Percentiles rank a stretch among this genome's conserved stretches.
Evolutionary conservation across 2,113 vertebrate species (phyloP).

Genomic region (Sialia sialis): DNA sequence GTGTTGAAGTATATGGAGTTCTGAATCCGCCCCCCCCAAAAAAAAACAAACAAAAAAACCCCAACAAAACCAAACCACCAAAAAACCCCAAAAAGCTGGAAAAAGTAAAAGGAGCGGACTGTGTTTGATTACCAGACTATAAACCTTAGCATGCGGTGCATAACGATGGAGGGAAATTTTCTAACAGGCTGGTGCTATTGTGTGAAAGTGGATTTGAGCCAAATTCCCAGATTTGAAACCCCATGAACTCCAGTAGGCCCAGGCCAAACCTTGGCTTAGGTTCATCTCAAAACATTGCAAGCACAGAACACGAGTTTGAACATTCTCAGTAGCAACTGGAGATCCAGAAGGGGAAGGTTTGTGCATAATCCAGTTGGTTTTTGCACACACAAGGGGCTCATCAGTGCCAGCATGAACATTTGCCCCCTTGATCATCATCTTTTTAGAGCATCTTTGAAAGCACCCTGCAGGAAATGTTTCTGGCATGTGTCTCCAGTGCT

Average conservation of each 20-base stretch:
- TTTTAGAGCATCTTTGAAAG: not conserved
- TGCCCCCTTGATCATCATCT: not conserved
- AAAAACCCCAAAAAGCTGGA: not conserved
- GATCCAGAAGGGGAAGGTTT: not conserved
- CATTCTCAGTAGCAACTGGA: not conserved
- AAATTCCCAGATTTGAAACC: constrained; percentile 14
- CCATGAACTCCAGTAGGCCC: not conserved
- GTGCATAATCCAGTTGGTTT: fast-evolving
- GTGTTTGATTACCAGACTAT: constrained; percentile 22
- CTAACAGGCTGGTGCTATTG: not conserved
- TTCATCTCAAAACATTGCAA: not conserved
- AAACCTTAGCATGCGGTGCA: not conserved
- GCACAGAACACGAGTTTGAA: not conserved
- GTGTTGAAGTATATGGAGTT: not conserved
- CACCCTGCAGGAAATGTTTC: not conserved
- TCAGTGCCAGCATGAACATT: not conserved
- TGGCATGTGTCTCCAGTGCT: not conserved
- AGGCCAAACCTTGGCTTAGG: not conserved
- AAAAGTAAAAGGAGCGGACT: not conserved
- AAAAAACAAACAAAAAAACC: not conserved
- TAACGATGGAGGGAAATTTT: not conserved
- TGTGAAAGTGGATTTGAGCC: constrained; percentile 5
- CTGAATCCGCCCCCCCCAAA: not conserved
- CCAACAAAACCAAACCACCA: not conserved
- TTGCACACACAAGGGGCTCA: not conserved